Base-by-base conservation (phyloP, 2,888 invertebrate genomes). In the Trissolcus brochymenae region DNA sequence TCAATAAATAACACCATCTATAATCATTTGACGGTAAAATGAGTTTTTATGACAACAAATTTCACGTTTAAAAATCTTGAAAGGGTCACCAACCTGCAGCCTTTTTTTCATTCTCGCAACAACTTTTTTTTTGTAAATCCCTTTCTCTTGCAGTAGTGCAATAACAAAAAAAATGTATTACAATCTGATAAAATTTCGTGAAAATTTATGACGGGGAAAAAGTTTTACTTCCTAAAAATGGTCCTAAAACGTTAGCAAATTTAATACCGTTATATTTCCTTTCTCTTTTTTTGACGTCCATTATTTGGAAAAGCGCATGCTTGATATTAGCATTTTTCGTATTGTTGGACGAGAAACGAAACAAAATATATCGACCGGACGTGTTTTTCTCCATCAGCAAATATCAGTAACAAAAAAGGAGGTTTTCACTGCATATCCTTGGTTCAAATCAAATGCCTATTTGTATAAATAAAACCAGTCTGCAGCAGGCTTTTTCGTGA, bases 281-380 rank as follows among this genome's bases (percentile, higher is more conserved):
- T 71, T 64, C 51, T 16, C 19, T n/a, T 51, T 54, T n/a, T 68
- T 53, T 25, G 35, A 7, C 55, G 46, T 55, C 64, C 49, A 43
- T 46, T 46, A 25, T 21, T 3, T 7, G 14, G 14, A 35, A 71
- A 71, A 64, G 51, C 51, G 53, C 54, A 16, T 54, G 59, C 64
- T 64, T 54, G 46, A 66, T 73, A 73, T 66, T 61, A 66, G 60
- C 73, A 61, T 55, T 66, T 72, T 73, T 46, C 73, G 66, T 66
- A 40, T 40, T 60, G 60, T 66, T 73, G 60, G 55, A 73, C 59
- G 60, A 56, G 66, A 66, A 73, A 56, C 56, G 55, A 61, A 65
- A 66, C 55, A 54, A 65, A 65, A 66, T 49, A 43, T 66, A 46
- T 66, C 65, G 66, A 61, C 66, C 73, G 66, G n/a, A 43, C 50